These are phyloP conservation scores for Calypte anna DNA, from an alignment of 2,113 vertebrate genomes.

Conservation along the genomic window DNA sequence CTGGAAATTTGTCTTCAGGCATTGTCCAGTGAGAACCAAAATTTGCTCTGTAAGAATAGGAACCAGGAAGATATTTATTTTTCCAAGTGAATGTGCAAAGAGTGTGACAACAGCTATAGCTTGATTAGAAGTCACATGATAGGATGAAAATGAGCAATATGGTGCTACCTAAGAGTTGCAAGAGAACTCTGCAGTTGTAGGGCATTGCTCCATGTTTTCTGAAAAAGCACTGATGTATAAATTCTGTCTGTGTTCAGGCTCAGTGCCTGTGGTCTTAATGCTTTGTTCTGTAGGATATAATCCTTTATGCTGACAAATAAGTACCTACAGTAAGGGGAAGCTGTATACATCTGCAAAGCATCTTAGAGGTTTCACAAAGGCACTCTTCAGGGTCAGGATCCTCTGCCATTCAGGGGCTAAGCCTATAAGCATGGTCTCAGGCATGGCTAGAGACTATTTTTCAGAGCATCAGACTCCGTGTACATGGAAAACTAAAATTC, in stretches of 20 bases:
- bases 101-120: not conserved
- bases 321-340: not conserved
- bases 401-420: not conserved
- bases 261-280: not conserved
- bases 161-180: not conserved
- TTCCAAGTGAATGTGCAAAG: not conserved
- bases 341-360: not conserved
- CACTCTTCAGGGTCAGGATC: not conserved
- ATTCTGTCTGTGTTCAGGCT: fast-evolving
- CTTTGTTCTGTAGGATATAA: not conserved
- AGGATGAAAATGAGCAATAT: not conserved
- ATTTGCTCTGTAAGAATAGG: not conserved
- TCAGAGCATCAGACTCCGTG: not conserved
- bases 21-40: not conserved
- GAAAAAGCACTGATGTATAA: not conserved
- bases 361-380: not conserved
- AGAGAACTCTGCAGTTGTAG: not conserved
- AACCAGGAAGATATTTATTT: not conserved
- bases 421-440: not conserved
- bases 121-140: not conserved
- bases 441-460: not conserved
- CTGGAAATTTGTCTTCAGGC: not conserved
- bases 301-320: not conserved
- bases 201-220: not conserved
- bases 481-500: not conserved